Conservation (phyloP, 1,140 invertebrate species). For the Caenorhabditis tropicalis region DNA sequence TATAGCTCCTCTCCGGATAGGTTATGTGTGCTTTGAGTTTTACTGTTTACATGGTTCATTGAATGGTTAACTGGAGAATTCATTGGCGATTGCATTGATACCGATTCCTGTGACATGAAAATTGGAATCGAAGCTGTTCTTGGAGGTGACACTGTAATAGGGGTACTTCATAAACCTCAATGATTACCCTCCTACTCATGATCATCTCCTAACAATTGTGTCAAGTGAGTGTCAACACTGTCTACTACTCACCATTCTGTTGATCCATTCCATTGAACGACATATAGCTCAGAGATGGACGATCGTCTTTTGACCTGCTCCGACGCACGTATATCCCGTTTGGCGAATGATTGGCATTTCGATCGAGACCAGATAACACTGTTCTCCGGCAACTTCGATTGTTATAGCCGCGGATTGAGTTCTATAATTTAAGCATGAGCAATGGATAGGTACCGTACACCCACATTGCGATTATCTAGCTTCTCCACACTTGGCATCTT, state of each 20-base stretch:
- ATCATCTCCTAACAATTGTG: neutral
- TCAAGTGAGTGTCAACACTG: slow-evolving; percentile 5
- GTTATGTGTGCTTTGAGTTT: slow-evolving; percentile 14
- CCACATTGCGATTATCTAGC: slow-evolving; percentile 5
- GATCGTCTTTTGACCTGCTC: slow-evolving; percentile 50
- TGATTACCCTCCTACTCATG: slow-evolving; percentile 8
- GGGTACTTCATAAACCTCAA: neutral
- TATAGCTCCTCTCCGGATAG: slow-evolving; percentile 21
- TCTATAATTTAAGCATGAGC: neutral
- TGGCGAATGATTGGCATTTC: slow-evolving; percentile 44
- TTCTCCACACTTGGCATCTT: slow-evolving; percentile 40
- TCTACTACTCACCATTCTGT: slow-evolving; percentile 29
- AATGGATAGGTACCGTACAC: neutral
- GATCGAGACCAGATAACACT: slow-evolving; percentile 46
- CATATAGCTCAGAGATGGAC: slow-evolving; percentile 38
- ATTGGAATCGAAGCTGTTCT: slow-evolving; percentile 46
- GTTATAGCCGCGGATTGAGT: slow-evolving; percentile 13
- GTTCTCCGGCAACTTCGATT: slow-evolving; percentile 44
- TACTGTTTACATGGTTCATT: neutral
- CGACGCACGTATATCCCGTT: slow-evolving; percentile 50
- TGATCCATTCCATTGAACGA: slow-evolving; percentile 37
- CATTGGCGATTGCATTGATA: slow-evolving; percentile 33
- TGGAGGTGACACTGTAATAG: slow-evolving; percentile 11
- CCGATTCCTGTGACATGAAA: slow-evolving; percentile 50
- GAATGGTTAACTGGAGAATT: slow-evolving; percentile 33